A percentile compares a stretch with the other conserved stretches of the same genome.
Evolutionary conservation across 2,888 invertebrate genomes (phyloP).

Genomic region (Catocala sponsa): DNA sequence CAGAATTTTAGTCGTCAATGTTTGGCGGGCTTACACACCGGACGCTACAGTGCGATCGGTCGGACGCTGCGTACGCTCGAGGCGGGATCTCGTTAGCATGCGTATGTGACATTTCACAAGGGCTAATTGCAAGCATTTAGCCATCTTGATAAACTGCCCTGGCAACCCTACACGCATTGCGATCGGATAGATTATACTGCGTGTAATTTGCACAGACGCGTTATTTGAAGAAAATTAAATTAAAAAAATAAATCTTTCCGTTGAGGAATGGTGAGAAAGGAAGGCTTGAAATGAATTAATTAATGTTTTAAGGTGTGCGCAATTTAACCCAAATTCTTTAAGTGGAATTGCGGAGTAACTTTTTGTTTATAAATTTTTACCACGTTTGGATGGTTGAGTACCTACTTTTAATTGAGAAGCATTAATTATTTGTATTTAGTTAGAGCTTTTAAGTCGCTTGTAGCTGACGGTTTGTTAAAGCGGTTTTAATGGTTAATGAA

Average conservation of each 20-base stretch:
- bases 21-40: constrained; percentile 29
- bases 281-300: constrained; percentile 15
- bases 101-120: constrained; percentile 86
- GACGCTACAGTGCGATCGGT: constrained; percentile 21
- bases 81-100: constrained; percentile 85
- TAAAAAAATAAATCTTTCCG: constrained; percentile 9
- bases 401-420: background rate
- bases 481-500: too few species aligned
- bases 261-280: constrained; percentile 18
- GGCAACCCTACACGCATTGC: constrained; percentile 69
- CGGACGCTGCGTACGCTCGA: constrained; percentile 62
- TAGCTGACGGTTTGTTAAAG: too few species aligned
- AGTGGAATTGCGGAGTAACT: background rate
- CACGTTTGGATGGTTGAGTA: too few species aligned
- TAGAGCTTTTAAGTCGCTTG: background rate
- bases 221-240: constrained; percentile 27
- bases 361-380: too few species aligned
- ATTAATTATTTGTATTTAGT: constrained; percentile 4
- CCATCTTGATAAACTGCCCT: constrained; percentile 84
- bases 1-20: constrained; percentile 36
- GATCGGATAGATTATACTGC: constrained; percentile 55
- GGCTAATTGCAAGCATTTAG: constrained; percentile 86
- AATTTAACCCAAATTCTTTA: background rate
- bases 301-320: constrained; percentile 6
- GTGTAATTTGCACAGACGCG: constrained; percentile 59